Evolutionary conservation across 2,113 vertebrate genomes (phyloP).

Genomic region (Scartelaos histophorus): DNA sequence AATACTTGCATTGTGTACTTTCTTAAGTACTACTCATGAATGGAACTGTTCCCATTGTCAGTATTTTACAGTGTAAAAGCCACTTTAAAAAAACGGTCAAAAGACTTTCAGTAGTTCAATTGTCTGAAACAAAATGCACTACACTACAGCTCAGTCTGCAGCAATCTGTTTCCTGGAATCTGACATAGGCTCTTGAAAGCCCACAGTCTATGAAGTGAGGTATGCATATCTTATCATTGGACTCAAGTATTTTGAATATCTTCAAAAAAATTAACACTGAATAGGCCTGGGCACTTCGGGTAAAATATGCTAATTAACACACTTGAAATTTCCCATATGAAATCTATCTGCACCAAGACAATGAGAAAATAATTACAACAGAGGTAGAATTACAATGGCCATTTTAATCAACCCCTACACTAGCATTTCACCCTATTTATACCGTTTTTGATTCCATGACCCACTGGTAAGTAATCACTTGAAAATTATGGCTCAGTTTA

Average conservation of each 20-base stretch:
- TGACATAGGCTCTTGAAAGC: constrained; percentile 47
- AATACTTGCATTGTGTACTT: not conserved
- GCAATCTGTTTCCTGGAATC: constrained; percentile 37
- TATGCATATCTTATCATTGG: constrained; percentile 68
- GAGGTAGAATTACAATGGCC: constrained; percentile 83
- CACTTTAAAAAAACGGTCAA: constrained; percentile 27
- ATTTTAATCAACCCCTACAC: constrained; percentile 83
- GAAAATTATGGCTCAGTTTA: constrained; percentile 79
- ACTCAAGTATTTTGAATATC: constrained; percentile 69
- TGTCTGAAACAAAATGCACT: not conserved
- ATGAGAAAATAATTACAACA: constrained; percentile 84
- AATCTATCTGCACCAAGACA: constrained; percentile 81
- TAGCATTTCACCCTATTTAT: constrained; percentile 84
- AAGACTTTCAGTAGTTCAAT: constrained; percentile 12
- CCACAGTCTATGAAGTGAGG: constrained; percentile 35
- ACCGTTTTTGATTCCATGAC: constrained; percentile 82
- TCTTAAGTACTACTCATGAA: not conserved
- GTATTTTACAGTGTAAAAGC: constrained; percentile 10
- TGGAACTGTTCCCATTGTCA: not conserved
- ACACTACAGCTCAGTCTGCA: constrained; percentile 22
- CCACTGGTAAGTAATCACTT: constrained; percentile 85
- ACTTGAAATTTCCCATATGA: constrained; percentile 79
- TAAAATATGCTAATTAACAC: constrained; percentile 80
- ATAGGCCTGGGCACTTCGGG: constrained; percentile 64
- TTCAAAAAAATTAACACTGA: constrained; percentile 59